A percentile compares a stretch with the other conserved stretches of the same genome.
phyloP scores from a whole-genome alignment of 1,140 invertebrate genomes.

The Camponotus vicinus region DNA sequence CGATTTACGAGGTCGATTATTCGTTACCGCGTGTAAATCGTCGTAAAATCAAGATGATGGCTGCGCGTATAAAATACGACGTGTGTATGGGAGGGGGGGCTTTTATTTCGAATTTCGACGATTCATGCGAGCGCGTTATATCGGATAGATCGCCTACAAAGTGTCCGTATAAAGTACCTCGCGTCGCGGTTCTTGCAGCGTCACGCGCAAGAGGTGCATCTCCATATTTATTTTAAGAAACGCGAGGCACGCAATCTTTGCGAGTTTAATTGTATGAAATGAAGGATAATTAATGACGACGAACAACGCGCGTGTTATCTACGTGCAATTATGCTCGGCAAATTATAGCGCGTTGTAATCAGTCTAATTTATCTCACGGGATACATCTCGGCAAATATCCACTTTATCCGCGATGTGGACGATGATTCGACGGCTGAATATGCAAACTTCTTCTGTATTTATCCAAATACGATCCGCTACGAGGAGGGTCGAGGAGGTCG shows the following conservation, averaged over 20 bases:
- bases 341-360: slow-evolving; percentile 35
- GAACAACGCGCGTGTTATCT: not conserved
- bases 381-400: not conserved
- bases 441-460: not conserved
- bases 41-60: slow-evolving; percentile 32
- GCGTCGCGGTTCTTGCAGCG: not conserved
- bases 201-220: not conserved
- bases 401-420: not conserved
- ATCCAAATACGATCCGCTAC: slow-evolving; percentile 4
- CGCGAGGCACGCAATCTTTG: not conserved
- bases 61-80: slow-evolving; percentile 28
- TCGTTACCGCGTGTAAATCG: slow-evolving; percentile 44
- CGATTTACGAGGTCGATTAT: slow-evolving; percentile 31
- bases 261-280: slow-evolving; percentile 18
- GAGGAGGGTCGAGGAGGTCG: not conserved
- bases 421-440: slow-evolving; percentile 2
- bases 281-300: slow-evolving; percentile 29
- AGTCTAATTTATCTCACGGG: slow-evolving; percentile 10
- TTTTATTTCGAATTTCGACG: slow-evolving; percentile 28
- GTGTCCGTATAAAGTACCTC: not conserved
- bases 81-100: not conserved
- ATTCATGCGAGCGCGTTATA: slow-evolving; percentile 29
- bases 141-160: not conserved
- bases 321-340: not conserved
- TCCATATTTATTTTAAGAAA: slow-evolving; percentile 14